Evolutionary conservation across 2,888 invertebrate species (phyloP), one percentile per base, ranked within the genome.

Genomic region (Bombylius discolor): DNA sequence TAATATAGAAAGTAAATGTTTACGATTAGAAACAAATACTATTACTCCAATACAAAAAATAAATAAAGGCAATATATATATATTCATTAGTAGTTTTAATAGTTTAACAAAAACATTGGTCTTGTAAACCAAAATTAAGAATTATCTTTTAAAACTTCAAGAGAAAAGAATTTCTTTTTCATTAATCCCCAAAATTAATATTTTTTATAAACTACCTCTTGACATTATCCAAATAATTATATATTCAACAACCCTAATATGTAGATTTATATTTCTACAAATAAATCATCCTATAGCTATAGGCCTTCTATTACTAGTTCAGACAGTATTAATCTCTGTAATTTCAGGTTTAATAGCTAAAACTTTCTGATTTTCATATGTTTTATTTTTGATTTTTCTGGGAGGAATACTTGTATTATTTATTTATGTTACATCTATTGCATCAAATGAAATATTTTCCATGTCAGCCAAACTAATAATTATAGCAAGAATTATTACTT

Each of bases 111-210:
- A 81, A 82, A 81, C 75, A 77, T 78, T 80, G 80, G 77, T 82
- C 78, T 82, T 82, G 81, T 83, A 82, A 82, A 79, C 65, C 80
- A 81, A 79, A 77, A 75, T 72, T 79, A 80, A 78, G 72, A 71
- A 8, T 62, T 53, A 58, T 71, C 71, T 79, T 80, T 79, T 77
- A 78, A 79, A 80, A 77, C 76, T 77, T 79, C 78, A 80, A 77
- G 76, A 75, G 77, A 78, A 77, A 77, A 77, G 73, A 71, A 64
- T 56, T 9, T 71, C 72, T 76, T 75, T 77, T 76, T 79, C 78
- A 68, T 79, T 81, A 82, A 82, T 81, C 77, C 78, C 80, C 81
- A 82, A 82, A 82, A 82, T 81, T 82, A 81, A 79, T 76, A 81
- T 82, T 82, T 82, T 73, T 62, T 65, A 73, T 77, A 81, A 82